Evolutionary conservation across 2,113 vertebrate genomes (phyloP), one percentile per base, ranked within the genome.

Genomic region (Amia ocellicauda): DNA sequence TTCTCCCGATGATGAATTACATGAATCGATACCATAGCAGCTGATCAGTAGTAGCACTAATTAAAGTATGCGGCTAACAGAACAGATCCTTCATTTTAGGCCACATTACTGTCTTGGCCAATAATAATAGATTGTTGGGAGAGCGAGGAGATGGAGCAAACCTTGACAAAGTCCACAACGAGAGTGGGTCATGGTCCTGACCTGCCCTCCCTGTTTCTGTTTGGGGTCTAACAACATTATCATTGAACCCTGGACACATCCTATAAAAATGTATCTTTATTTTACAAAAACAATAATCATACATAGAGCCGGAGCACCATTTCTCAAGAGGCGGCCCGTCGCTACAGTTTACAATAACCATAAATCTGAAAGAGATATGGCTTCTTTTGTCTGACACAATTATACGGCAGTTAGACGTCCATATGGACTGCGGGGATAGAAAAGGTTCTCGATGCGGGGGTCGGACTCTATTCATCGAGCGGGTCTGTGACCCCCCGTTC

Each of bases 61-160:
- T 89, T 85, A 86, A 74, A 88, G 83, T 72, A 82, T 86, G 81
- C 82, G 80, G 87, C 78, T 85, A 86, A 84, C 86, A 85, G 89
- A 90, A 86, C 74, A 85, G 77, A 86, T 78, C 83, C 85, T 84
- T 85, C 78, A 63, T 68, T 76, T 75, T 82, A 71, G 73, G 77
- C 68, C 86, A 85, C 89, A 91, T 91, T 91, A 91, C 86, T 78
- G 85, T 91, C 87, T 76, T 62, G 74, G 67, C 77, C 81, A 89
- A 89, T 91, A 91, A 88, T 87, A 87, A 91, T 88, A 82, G 80
- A 74, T 89, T 88, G 63, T 86, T 81, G 14, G 78, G 86, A 87
- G 31, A 36, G 5, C 31, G 85, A 71, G 41, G 71, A 80, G 62
- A 78, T 20, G 54, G 50, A 22, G 10, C 28, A 4, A 31, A 19